Evolutionary conservation across 2,797 vertebrate genomes (phyloP).

Genomic region (Chromis chromis): DNA sequence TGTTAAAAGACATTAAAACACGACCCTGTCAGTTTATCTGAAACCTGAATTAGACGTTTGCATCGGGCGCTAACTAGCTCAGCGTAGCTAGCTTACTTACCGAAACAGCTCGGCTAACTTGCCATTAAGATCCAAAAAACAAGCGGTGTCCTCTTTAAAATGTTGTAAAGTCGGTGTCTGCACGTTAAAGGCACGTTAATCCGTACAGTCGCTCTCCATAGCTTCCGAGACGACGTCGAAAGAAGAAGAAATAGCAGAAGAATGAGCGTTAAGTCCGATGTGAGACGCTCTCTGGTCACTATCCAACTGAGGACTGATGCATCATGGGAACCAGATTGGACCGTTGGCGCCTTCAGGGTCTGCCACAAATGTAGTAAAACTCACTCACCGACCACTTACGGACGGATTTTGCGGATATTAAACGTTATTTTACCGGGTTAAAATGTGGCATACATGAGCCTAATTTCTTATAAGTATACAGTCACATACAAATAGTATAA

Average conservation of each 20-base stretch:
- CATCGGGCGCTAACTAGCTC: not conserved
- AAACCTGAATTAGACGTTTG: not conserved
- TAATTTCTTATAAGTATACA: not conserved
- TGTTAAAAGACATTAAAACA: too few relatives aligned
- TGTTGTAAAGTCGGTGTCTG: not conserved
- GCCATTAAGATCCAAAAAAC: constrained; percentile 5
- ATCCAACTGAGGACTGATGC: constrained; percentile 34
- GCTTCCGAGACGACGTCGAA: not conserved
- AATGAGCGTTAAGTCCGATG: not conserved
- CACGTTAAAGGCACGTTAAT: not conserved
- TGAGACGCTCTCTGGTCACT: not conserved
- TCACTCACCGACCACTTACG: fast-evolving
- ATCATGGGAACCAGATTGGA: constrained; percentile 60
- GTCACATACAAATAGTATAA: not conserved
- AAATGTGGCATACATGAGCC: not conserved
- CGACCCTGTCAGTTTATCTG: too few relatives aligned
- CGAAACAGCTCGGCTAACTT: constrained; percentile 52
- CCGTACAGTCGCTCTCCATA: constrained; percentile 38
- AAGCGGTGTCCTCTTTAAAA: not conserved
- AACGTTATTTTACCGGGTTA: not conserved
- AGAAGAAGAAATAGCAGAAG: not conserved
- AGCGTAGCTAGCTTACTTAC: constrained; percentile 59
- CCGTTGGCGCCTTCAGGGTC: constrained; percentile 30
- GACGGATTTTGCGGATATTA: not conserved
- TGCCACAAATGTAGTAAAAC: not conserved